A percentile compares a stretch with the other conserved stretches of the same genome.
phyloP scores from a whole-genome alignment of 1,140 invertebrate genomes.

The Stegodyphus dumicola region DNA sequence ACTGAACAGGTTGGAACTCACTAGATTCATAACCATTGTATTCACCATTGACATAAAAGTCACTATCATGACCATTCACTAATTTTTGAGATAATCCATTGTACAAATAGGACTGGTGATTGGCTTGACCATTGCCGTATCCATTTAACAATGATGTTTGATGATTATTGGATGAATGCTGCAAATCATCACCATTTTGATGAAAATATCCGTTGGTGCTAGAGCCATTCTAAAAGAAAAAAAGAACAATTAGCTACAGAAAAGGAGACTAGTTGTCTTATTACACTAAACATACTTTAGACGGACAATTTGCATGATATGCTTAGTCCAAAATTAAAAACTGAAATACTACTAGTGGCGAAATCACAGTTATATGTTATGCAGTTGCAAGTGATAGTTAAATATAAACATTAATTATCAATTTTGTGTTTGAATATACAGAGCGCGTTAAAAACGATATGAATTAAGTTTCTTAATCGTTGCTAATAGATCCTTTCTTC shows the following conservation, averaged over 20 bases:
- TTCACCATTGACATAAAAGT: conserved; percentile 55
- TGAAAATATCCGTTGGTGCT: neutral
- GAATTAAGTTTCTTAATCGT: too few species aligned
- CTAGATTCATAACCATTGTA: conserved; percentile 55
- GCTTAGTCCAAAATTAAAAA: too few species aligned
- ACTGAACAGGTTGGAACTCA: conserved; percentile 25
- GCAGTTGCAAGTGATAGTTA: too few species aligned
- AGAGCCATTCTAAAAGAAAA: conserved; percentile 26
- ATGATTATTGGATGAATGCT: neutral
- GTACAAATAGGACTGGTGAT: neutral
- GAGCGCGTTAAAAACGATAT: too few species aligned
- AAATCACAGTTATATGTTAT: too few species aligned
- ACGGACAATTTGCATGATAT: too few species aligned
- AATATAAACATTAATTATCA: too few species aligned
- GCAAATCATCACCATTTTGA: neutral
- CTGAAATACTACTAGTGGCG: too few species aligned
- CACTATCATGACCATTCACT: conserved; percentile 26
- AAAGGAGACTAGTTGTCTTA: too few species aligned
- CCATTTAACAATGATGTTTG: conserved; percentile 11
- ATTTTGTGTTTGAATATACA: too few species aligned
- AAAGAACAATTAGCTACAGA: neutral
- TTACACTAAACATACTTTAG: too few species aligned
- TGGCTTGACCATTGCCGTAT: conserved; percentile 5
- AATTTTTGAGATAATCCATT: conserved; percentile 20
- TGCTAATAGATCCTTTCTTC: too few species aligned